These are phyloP conservation scores for Caracal caracal DNA, from an alignment of 2,113 vertebrate genomes.

Conservation along the genomic window DNA sequence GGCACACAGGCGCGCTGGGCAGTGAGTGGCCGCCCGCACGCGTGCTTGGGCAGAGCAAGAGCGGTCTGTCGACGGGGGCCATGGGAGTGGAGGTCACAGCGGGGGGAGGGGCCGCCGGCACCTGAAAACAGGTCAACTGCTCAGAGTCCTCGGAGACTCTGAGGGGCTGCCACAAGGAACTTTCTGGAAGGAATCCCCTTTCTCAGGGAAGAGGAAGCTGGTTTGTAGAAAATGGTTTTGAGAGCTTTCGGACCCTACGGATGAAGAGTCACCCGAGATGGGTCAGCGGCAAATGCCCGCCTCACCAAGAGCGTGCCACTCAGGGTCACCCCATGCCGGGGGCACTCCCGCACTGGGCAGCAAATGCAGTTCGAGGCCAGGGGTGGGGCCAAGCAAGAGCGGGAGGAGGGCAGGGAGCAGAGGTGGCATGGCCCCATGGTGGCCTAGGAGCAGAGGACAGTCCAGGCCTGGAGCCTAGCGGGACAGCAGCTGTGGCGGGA, in stretches of 20 bases:
- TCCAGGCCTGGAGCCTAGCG: too few species aligned
- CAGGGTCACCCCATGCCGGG: background rate
- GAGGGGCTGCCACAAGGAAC: background rate
- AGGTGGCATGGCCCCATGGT: rapidly evolving
- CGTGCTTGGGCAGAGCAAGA: rapidly evolving
- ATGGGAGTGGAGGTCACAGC: background rate
- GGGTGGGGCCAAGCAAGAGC: background rate
- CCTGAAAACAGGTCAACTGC: background rate
- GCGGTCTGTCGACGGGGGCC: background rate
- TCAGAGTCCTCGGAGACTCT: background rate
- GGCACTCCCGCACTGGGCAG: background rate
- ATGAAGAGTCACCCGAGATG: background rate
- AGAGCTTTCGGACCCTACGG: background rate
- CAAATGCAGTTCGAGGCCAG: background rate
- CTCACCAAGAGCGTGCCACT: background rate
- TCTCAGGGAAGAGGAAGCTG: background rate
- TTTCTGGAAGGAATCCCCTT: background rate
- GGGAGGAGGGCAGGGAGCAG: background rate
- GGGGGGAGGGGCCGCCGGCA: background rate
- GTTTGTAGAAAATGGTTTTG: background rate
- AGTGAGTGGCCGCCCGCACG: background rate
- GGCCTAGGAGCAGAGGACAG: background rate
- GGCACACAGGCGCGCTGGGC: background rate
- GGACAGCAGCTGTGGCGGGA: background rate
- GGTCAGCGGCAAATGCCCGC: background rate